Evolutionary conservation across 2,888 invertebrate species (phyloP), one percentile per base, ranked within the genome.

Genomic region (Tetanocera ferruginea): DNA sequence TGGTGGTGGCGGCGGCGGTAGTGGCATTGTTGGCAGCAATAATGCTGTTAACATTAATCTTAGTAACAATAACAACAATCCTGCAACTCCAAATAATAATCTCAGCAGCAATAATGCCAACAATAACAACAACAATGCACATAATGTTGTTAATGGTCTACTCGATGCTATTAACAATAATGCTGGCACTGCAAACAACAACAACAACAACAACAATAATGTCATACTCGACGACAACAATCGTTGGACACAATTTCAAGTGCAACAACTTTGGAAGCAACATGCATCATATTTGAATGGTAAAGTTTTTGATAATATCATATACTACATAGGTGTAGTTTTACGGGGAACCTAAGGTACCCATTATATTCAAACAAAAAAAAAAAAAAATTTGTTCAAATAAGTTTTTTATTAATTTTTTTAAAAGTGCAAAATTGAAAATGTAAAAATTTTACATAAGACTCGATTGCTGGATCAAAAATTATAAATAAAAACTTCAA

Each of bases 231-330:
- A 90, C 69, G 89, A 90, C 78, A 88, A 84, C 83, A 89, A 84
- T 82, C 90, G 90, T 62, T 90, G 90, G 90, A 90, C 90, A 78
- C 90, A 90, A 83, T 90, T 90, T 84, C 90, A 90, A 85, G 90
- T 90, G 84, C 90, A 90, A 82, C 90, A 90, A 80, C 85, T 90
- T 81, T 88, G 90, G 87, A 90, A 90, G 83, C 88, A 90, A 82
- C 90, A 90, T 82, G 90, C 90, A 78, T 89, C 89, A 1, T 90
- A 90, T 85, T 84, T 90, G 81, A 90, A 90, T 83, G 90, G 90
- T 90, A 90, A 85, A 76, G 55, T 76, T 67, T 17, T 34, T 3
- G 4, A 37, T 28, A 17, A 11, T 25, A 31, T 4, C 11, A 31
- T 3, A 17, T 5, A n/a, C 9, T 3, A 57, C n/a, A 55, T 17